Percentiles rank a stretch among this genome's conserved stretches.
These are phyloP conservation scores for Meriones psammophilus DNA, from an alignment of 2,797 vertebrate species.

Conservation along the genomic window DNA sequence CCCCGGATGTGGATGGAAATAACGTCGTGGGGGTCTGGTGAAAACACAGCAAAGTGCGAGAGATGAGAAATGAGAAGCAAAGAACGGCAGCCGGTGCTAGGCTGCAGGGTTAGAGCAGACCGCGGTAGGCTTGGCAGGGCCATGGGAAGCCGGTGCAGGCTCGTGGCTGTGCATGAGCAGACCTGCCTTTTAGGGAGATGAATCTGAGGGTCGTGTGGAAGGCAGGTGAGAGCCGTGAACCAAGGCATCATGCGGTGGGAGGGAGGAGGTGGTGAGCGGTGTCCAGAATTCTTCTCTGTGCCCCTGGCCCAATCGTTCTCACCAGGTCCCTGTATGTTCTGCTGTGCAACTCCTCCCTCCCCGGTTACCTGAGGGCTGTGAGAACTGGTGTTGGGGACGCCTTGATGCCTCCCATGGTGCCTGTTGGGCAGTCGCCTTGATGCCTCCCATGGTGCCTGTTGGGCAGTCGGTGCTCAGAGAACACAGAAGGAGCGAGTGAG, in stretches of 20 bases:
- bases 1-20: not conserved
- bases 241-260: not conserved
- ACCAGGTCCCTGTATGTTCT: not conserved
- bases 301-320: not conserved
- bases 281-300: not conserved
- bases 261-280: not conserved
- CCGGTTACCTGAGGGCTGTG: not conserved
- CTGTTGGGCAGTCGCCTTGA: not conserved
- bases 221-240: not conserved
- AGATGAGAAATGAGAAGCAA: not conserved
- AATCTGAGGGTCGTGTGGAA: not conserved
- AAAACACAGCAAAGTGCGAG: not conserved
- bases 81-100: not conserved
- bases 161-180: constrained; percentile 23
- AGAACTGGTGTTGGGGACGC: not conserved
- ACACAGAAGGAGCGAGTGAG: not conserved
- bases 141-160: not conserved
- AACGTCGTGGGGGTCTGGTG: not conserved
- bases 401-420: not conserved
- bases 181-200: constrained; percentile 63
- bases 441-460: not conserved
- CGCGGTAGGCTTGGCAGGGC: constrained; percentile 6
- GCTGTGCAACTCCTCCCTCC: not conserved
- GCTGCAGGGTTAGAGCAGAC: constrained; percentile 22
- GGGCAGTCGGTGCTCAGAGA: not conserved